Evolutionary conservation across 2,113 vertebrate genomes (phyloP), one percentile per base, ranked within the genome.

Genomic region (Isichthys henryi): DNA sequence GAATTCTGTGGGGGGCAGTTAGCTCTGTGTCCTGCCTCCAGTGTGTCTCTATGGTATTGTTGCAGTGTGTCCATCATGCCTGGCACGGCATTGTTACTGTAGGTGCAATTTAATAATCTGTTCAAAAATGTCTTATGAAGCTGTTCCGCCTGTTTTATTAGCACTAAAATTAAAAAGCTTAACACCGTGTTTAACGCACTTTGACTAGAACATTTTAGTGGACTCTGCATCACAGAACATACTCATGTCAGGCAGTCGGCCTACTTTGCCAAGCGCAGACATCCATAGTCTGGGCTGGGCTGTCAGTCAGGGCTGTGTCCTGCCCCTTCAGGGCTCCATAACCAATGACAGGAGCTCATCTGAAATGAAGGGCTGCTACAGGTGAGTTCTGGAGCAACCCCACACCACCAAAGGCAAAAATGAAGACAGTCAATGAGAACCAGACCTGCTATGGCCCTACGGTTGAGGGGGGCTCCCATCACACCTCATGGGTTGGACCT

Each of bases 401-500:
- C 70, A 77, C 17, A 13, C 70, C 35, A 77, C 70, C 70, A 77
- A 35, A 80, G 35, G 35, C 35, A 80, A 80, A 80, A n/a, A 7
- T 43, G 35, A 43, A 80, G 15, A 80, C 17, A 1, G n/a, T 46
- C 2, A 49, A 50, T n/a, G 46, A 21, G 45, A 27, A 23, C 31
- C 46, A n/a, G 23, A n/a, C 43, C 46, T 53, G 27, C 9, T 13
- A 9, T 87, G 23, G 31, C 15, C 43, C 49, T n/a, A 87, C 4
- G 31, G 8, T 53, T 86, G 87, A 66, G 86, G 89, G 88, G 87
- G 89, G 90, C 31, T 10, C 89, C 90, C 84, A 66, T 90, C 90
- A 77, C 82, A 90, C 91, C 91, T 92, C 92, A 94, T 93, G 92
- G 93, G 93, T 94, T 95, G 94, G 94, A 90, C 90, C 84, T 90